These are phyloP conservation scores for Paraplagusia blochii DNA, from an alignment of 2,113 vertebrate species.

Conservation along the genomic window DNA sequence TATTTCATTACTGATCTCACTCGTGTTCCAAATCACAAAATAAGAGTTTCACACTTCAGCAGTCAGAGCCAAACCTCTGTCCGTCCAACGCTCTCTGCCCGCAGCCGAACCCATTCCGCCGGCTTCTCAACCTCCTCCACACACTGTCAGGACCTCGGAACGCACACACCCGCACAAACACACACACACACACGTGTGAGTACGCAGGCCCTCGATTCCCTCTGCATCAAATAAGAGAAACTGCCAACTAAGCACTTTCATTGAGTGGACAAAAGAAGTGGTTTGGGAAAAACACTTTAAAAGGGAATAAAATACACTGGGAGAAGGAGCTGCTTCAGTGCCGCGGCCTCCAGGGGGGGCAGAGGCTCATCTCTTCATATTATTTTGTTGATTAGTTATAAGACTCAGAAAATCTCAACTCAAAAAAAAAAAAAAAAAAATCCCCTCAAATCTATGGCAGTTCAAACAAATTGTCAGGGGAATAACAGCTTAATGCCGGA, in stretches of 20 bases:
- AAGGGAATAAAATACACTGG: conserved; percentile 59
- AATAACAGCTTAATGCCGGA: conserved; percentile 1
- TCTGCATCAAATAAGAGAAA: conserved; percentile 70
- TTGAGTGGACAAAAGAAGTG: conserved; percentile 70
- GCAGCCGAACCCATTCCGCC: conserved; percentile 50
- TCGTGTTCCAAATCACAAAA: conserved; percentile 88
- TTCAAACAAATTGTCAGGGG: conserved; percentile 20
- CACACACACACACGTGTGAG: conserved; percentile 14
- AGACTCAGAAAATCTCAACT: conserved; percentile 36
- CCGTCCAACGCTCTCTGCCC: conserved; percentile 54
- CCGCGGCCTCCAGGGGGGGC: conserved; percentile 36
- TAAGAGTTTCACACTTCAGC: conserved; percentile 81
- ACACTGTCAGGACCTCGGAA: conserved; percentile 64
- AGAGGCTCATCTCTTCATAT: conserved; percentile 53
- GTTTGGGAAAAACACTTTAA: conserved; percentile 68
- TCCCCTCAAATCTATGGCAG: conserved; percentile 16
- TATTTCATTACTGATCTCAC: conserved; percentile 85
- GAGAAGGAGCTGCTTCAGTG: conserved; percentile 51
- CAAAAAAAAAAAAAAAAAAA: conserved; percentile 20
- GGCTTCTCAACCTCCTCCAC: conserved; percentile 58
- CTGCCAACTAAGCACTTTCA: conserved; percentile 77
- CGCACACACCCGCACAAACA: conserved; percentile 16
- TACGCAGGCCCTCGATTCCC: conserved; percentile 43
- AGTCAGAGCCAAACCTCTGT: conserved; percentile 69
- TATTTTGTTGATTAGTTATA: conserved; percentile 54